Base-by-base conservation (phyloP, 2,113 vertebrate species). In the Oceanites oceanicus region DNA sequence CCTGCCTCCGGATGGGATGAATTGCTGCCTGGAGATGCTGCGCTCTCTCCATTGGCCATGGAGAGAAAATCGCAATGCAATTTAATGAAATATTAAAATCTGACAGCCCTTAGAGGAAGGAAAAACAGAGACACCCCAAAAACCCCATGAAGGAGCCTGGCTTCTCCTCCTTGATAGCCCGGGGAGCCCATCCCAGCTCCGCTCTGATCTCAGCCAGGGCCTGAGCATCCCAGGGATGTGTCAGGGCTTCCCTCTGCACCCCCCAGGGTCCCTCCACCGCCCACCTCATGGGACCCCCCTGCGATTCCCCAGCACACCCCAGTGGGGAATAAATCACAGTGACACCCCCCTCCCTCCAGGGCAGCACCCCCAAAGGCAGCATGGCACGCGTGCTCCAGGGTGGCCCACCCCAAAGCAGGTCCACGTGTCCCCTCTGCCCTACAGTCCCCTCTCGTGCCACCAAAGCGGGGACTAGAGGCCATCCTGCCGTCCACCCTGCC, bases 311-410 rank as follows among this genome's bases (percentile, higher is more conserved):
- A 18, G 75, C 44, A 52, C 0, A 5, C 1, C n/a, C 25, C 34
- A 36, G 11, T 29, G 74, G n/a, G 38, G 73, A 70, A 29, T 38
- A 30, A 58, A 36, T 6, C 14, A 11, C 23, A 75, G 6, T 1
- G 5, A 16, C 26, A 16, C 0, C 1, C 7, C 30, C 10, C 3
- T 66, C 75, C 20, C 16, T 42, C 7, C 65, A 62, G 42, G 76
- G 58, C 63, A 72, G 75, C 32, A 34, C 42, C 59, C 27, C 13
- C 27, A 26, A 66, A 52, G 52, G 45, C 45, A 52, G 36, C 82
- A 18, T 0, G 0, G 8, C 19, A 26, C 45, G 1, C 2, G 2
- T 30, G n/a, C 73, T 86, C 52, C 1, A 2, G 2, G 2, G 8
- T 32, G 26, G 11, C 44, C 87, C 42, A 42, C 34, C 47, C 82